Percentiles rank a stretch among this genome's conserved stretches.
Evolutionary conservation across 2,888 invertebrate species (phyloP).

Genomic region (Miltochrista miniata): DNA sequence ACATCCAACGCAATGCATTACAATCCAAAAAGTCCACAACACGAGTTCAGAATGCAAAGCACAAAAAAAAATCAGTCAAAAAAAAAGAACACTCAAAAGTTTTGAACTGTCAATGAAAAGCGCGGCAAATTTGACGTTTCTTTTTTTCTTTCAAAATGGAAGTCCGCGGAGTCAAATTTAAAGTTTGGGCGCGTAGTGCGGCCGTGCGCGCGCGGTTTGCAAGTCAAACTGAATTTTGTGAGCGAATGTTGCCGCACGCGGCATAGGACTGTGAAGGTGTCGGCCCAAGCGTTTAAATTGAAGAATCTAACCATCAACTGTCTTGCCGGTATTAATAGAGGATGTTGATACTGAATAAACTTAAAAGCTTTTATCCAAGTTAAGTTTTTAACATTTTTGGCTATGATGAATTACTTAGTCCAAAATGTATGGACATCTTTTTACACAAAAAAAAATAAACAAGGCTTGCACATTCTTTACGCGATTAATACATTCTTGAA

Average conservation of each 20-base stretch:
- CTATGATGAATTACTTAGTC: no score
- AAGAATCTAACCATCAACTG: slow-evolving; percentile 35
- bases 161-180: slow-evolving; percentile 64
- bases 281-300: slow-evolving; percentile 53
- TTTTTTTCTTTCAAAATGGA: slow-evolving; percentile 45
- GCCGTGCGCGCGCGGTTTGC: slow-evolving; percentile 77
- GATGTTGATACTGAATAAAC: slow-evolving; percentile 25
- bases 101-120: slow-evolving; percentile 27
- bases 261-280: slow-evolving; percentile 73
- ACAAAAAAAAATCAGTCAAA: slow-evolving; percentile 42
- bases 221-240: slow-evolving; percentile 79
- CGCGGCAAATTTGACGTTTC: slow-evolving; percentile 40
- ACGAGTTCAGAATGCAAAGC: slow-evolving; percentile 50
- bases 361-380: background rate
- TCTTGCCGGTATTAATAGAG: slow-evolving; percentile 35
- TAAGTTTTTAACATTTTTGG: no score
- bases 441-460: no score
- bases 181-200: slow-evolving; percentile 73
- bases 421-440: background rate
- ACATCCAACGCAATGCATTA: slow-evolving; percentile 76
- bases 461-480: no score
- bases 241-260: slow-evolving; percentile 63
- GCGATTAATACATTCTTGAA: no score
- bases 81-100: slow-evolving; percentile 32
- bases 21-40: slow-evolving; percentile 73